Evolutionary conservation across 2,888 invertebrate genomes (phyloP), one percentile per base, ranked within the genome.

Genomic region (Platerodrilus igneus): DNA sequence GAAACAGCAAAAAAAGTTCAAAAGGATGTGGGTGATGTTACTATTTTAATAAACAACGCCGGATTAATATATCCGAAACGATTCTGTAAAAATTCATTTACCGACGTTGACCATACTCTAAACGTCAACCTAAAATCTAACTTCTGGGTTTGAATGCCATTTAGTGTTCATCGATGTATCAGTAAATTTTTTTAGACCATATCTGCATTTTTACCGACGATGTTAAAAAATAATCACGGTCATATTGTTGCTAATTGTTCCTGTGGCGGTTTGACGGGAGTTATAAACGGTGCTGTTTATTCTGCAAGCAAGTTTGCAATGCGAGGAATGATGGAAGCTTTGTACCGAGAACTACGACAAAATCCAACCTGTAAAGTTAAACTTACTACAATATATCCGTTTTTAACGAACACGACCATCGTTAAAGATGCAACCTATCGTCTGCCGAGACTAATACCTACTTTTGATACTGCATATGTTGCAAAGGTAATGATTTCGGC

Each of bases 381-480:
- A 55, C 74, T 88, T 45, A 93, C 94, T 2, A 81, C 81, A 2
- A 79, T 94, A 46, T 92, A 79, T 63, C 93, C 94, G 0, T 89
- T 84, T 66, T 89, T 92, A 69, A 86, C 89, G 17, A 83, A 88
- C 62, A 92, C 91, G 0, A 89, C 88, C 0, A 71, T 92, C 14
- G 84, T 86, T 63, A 84, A 86, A 66, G 82, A 79, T 48, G 85
- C 86, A 0, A 77, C 73, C 60, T 79, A 80, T 59, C 80, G 81
- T 57, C 87, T 84, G 67, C 76, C 79, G 2, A 71, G 65, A 13
- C 57, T 80, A 41, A 75, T 86, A 75, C 73, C 75, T 58, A 64
- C 84, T 57, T 70, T 86, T 25, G 61, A 75, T 3, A 74, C 83
- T 1, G 69, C 76, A 46, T 72, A 76, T 45, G 84, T 82, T 1